Percentiles rank a stretch among this genome's conserved stretches.
Conservation (phyloP, 2,888 invertebrate genomes). For the Fissipunctia ypsillon region DNA sequence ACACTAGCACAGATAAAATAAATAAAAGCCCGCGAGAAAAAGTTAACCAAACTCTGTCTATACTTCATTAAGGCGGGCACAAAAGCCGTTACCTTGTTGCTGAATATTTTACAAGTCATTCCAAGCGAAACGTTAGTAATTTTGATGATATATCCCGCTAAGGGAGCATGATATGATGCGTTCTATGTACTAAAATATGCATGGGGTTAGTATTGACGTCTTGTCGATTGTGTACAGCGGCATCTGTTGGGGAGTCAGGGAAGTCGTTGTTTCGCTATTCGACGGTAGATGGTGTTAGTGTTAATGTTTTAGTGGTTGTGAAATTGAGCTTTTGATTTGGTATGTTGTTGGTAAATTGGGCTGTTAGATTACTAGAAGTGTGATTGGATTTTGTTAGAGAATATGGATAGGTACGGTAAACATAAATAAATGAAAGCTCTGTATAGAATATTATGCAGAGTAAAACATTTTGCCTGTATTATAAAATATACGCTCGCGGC, state of each 20-base stretch:
- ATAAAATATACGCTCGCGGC: background rate
- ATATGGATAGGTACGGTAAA: background rate
- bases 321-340: slow-evolving; percentile 30
- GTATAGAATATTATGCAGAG: background rate
- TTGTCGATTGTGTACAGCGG: slow-evolving; percentile 73
- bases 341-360: slow-evolving; percentile 23
- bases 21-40: slow-evolving; percentile 66
- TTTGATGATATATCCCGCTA: slow-evolving; percentile 83
- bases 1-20: slow-evolving; percentile 65
- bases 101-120: slow-evolving; percentile 88
- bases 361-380: background rate
- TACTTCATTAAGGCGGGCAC: slow-evolving; percentile 85
- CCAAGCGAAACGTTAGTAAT: slow-evolving; percentile 81
- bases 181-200: slow-evolving; percentile 81
- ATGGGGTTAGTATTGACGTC: slow-evolving; percentile 83
- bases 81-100: slow-evolving; percentile 85
- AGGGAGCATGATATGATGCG: slow-evolving; percentile 84
- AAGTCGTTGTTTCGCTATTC: slow-evolving; percentile 67
- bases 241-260: slow-evolving; percentile 73
- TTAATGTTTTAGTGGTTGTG: slow-evolving; percentile 44
- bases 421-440: too few species aligned
- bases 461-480: background rate
- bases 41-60: slow-evolving; percentile 70
- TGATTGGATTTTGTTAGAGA: background rate
- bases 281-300: slow-evolving; percentile 69